Conservation (phyloP, 2,113 vertebrate genomes). For the Lepus americanus region DNA sequence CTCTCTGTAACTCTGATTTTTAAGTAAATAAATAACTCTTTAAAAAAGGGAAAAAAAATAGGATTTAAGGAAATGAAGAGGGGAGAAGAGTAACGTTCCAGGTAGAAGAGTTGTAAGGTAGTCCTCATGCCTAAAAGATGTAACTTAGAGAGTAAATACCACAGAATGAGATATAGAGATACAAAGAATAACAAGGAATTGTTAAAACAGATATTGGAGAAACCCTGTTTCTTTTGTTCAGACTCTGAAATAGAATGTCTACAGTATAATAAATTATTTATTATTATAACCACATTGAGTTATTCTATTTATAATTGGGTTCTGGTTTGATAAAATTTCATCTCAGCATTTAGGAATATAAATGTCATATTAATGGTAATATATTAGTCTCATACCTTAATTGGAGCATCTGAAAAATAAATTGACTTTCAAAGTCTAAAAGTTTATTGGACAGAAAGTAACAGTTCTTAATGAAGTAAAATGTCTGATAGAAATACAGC, state of each 20-base stretch:
- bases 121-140: neutral
- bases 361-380: neutral
- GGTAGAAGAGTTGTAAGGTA: neutral
- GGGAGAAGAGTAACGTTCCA: neutral
- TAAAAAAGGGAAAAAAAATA: too few relatives aligned
- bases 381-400: neutral
- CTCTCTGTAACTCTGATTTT: too few relatives aligned
- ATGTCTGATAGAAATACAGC: neutral
- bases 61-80: slow-evolving; percentile 12
- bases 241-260: slow-evolving; percentile 43
- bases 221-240: slow-evolving; percentile 22
- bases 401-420: slow-evolving; percentile 16
- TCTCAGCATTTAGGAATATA: slow-evolving; percentile 26
- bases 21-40: too few relatives aligned
- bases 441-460: neutral
- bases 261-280: neutral
- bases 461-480: slow-evolving; percentile 27
- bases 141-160: slow-evolving; percentile 22
- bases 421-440: slow-evolving; percentile 35
- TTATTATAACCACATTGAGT: neutral
- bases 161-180: slow-evolving; percentile 3
- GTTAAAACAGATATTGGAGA: neutral
- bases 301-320: neutral
- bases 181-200: neutral
- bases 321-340: slow-evolving; percentile 49